Evolutionary conservation across 2,797 vertebrate genomes (phyloP).

Genomic region (Xerus rutilus): DNA sequence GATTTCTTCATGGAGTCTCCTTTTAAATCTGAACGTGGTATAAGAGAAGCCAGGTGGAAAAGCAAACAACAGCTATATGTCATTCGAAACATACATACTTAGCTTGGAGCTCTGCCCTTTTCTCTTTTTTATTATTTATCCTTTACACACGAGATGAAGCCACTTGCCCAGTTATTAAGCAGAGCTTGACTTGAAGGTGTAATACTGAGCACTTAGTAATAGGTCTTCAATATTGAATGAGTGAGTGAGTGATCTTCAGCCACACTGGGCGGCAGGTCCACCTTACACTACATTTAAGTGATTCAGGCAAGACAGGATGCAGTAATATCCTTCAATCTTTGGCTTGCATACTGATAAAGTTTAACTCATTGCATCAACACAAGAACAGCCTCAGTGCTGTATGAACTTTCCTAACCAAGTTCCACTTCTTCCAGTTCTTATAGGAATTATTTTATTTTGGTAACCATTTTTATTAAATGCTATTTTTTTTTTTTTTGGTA

Average conservation of each 20-base stretch:
- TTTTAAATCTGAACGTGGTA: neutral
- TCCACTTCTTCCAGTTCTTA: neutral
- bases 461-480: neutral
- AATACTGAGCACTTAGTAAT: neutral
- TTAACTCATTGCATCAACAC: neutral
- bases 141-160: neutral
- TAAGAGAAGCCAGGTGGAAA: neutral
- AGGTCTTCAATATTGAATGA: conserved; percentile 14
- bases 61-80: neutral
- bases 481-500: neutral
- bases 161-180: neutral
- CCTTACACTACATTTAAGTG: neutral
- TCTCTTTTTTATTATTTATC: neutral
- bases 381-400: neutral
- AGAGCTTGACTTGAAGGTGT: neutral
- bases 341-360: neutral
- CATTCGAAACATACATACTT: neutral
- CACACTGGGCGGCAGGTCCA: neutral
- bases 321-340: neutral
- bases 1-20: neutral
- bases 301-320: neutral
- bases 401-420: neutral
- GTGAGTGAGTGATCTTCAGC: neutral
- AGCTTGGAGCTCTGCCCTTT: neutral
- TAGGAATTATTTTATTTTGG: neutral